phyloP scores from a whole-genome alignment of 2,113 vertebrate genomes.

The Bufo gargarizans region DNA sequence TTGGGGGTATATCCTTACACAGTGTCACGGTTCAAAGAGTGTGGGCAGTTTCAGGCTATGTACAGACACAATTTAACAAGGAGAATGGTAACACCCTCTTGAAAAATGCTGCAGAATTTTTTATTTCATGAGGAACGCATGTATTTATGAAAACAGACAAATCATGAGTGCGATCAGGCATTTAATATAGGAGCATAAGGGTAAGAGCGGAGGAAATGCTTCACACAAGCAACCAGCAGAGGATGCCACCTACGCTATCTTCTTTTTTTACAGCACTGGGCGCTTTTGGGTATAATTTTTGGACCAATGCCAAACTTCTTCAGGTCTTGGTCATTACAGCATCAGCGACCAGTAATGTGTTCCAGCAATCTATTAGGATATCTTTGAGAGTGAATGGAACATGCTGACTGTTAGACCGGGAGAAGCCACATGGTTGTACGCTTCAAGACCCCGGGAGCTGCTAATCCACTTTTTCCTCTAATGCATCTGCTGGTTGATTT shows the following conservation, averaged over 20 bases:
- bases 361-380: not conserved
- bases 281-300: not conserved
- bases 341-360: not conserved
- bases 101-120: too few relatives aligned
- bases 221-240: not conserved
- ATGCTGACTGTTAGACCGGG: not conserved
- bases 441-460: not conserved
- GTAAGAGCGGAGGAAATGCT: too few relatives aligned
- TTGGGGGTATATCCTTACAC: too few relatives aligned
- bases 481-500: not conserved
- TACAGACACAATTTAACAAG: too few relatives aligned
- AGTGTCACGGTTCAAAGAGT: too few relatives aligned
- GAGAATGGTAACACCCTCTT: too few relatives aligned
- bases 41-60: too few relatives aligned
- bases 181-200: too few relatives aligned
- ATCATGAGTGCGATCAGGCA: too few relatives aligned
- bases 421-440: not conserved
- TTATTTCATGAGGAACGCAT: too few relatives aligned
- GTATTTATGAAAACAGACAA: too few relatives aligned
- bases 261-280: not conserved
- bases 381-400: not conserved
- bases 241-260: not conserved
- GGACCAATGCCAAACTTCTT: not conserved
- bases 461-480: not conserved
- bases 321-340: not conserved